These are phyloP conservation scores for Periophthalmodon schlosseri DNA, from an alignment of 2,113 vertebrate species.

Conservation along the genomic window DNA sequence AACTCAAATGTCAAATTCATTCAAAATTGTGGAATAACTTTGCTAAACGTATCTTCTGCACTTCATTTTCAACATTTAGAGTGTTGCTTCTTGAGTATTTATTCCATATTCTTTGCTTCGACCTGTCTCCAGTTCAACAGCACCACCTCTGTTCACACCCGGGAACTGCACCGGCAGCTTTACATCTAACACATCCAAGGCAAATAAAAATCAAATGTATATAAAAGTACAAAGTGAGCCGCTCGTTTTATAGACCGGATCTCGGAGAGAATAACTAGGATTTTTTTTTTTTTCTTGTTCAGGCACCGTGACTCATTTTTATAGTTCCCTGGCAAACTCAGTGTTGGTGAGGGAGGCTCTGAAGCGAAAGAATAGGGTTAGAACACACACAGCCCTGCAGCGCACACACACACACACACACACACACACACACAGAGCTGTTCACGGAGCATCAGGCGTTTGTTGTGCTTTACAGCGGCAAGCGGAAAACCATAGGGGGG, in stretches of 20 bases:
- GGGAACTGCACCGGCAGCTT: conserved; percentile 48
- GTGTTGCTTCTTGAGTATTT: neutral
- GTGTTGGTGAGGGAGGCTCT: conserved; percentile 39
- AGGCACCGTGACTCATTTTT: conserved; percentile 18
- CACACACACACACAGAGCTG: conserved; percentile 15
- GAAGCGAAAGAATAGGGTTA: conserved; percentile 65
- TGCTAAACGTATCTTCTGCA: too few species aligned
- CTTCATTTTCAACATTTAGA: neutral
- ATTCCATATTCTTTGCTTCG: neutral
- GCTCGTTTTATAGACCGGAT: neutral
- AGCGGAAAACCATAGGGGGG: conserved; percentile 8
- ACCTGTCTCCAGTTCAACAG: conserved; percentile 55
- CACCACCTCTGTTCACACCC: conserved; percentile 55
- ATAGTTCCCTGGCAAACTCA: conserved; percentile 19
- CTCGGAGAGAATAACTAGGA: neutral
- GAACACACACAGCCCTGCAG: conserved; percentile 56
- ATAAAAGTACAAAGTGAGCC: neutral
- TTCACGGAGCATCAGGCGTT: conserved; percentile 27
- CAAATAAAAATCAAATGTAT: neutral
- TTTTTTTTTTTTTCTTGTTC: conserved; percentile 1
- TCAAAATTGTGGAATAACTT: too few species aligned
- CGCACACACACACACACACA: conserved; percentile 10
- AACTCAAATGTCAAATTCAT: too few species aligned
- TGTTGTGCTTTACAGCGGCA: conserved; percentile 41
- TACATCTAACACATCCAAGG: neutral